These are phyloP conservation scores for Zaprionus davidi DNA, from an alignment of 1,140 invertebrate genomes.

Conservation along the genomic window DNA sequence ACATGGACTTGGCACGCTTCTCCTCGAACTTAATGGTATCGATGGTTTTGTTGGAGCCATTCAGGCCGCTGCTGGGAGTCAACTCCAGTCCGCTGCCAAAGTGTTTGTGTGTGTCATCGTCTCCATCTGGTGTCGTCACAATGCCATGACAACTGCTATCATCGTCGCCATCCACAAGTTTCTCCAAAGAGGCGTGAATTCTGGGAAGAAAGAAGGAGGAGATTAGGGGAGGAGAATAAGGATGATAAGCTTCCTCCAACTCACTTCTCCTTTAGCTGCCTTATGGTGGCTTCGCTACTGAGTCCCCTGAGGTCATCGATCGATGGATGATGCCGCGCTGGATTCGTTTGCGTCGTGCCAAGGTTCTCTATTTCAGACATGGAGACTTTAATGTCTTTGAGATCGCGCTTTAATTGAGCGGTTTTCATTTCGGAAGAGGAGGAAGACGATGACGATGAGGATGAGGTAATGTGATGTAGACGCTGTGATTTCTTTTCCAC, in stretches of 20 bases:
- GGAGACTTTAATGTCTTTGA: conserved; percentile 90
- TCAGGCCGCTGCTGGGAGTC: conserved; percentile 63
- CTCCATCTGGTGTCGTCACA: conserved; percentile 91
- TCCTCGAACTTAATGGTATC: conserved; percentile 92
- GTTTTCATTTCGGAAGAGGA: conserved; percentile 88
- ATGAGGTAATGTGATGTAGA: conserved; percentile 82
- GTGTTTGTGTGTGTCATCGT: conserved; percentile 86
- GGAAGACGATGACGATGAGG: conserved; percentile 85
- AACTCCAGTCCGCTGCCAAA: conserved; percentile 65
- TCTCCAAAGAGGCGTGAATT: conserved; percentile 88
- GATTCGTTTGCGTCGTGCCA: conserved; percentile 38
- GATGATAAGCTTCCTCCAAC: conserved; percentile 6
- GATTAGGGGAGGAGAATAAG: not conserved
- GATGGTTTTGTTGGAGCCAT: conserved; percentile 76
- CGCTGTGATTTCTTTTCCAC: conserved; percentile 87
- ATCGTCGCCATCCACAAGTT: conserved; percentile 86
- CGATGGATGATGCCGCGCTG: conserved; percentile 62
- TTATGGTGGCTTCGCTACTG: conserved; percentile 85
- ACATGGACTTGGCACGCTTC: conserved; percentile 90
- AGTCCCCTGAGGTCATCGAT: conserved; percentile 84
- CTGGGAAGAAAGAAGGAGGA: conserved; percentile 63
- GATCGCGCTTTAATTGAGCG: conserved; percentile 89
- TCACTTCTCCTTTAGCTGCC: conserved; percentile 85
- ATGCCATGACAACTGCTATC: conserved; percentile 86
- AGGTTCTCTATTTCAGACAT: conserved; percentile 89